Conservation (phyloP, 2,888 invertebrate species). For the Crioceris asparagi region DNA sequence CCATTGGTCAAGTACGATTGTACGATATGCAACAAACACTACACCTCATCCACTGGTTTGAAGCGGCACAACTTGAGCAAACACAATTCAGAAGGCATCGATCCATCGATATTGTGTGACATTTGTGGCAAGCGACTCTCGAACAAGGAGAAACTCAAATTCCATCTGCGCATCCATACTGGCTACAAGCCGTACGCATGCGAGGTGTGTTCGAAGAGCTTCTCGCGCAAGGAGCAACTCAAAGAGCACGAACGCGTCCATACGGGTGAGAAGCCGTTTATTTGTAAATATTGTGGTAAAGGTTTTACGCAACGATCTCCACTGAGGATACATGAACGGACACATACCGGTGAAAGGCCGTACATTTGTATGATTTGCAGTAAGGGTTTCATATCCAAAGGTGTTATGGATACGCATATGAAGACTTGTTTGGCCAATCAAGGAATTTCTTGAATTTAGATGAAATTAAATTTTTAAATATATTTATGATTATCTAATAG, state of each 20-base stretch:
- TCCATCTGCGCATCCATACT: slow-evolving; percentile 33
- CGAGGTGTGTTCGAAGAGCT: slow-evolving; percentile 40
- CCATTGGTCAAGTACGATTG: slow-evolving; percentile 34
- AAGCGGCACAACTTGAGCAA: slow-evolving; percentile 31
- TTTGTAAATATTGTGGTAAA: slow-evolving; percentile 31
- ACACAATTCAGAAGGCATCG: slow-evolving; percentile 34
- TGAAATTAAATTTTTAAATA: too few relatives aligned
- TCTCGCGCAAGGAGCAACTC: slow-evolving; percentile 37
- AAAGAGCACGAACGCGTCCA: slow-evolving; percentile 29
- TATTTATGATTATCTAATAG: too few relatives aligned
- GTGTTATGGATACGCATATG: slow-evolving; percentile 33
- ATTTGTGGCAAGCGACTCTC: slow-evolving; percentile 34
- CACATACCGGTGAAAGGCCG: slow-evolving; percentile 50
- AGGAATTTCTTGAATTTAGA: too few relatives aligned
- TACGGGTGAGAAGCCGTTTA: slow-evolving; percentile 34
- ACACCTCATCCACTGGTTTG: slow-evolving; percentile 28
- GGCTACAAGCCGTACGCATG: slow-evolving; percentile 40
- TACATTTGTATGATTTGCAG: slow-evolving; percentile 38
- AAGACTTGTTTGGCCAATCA: too few relatives aligned
- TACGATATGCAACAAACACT: slow-evolving; percentile 31
- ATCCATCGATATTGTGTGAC: slow-evolving; percentile 38
- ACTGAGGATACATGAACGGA: slow-evolving; percentile 48
- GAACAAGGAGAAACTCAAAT: slow-evolving; percentile 33
- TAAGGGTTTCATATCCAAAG: slow-evolving; percentile 33
- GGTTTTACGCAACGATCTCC: slow-evolving; percentile 45